phyloP scores from a whole-genome alignment of 2,113 vertebrate species.

The Dipodomys spectabilis region DNA sequence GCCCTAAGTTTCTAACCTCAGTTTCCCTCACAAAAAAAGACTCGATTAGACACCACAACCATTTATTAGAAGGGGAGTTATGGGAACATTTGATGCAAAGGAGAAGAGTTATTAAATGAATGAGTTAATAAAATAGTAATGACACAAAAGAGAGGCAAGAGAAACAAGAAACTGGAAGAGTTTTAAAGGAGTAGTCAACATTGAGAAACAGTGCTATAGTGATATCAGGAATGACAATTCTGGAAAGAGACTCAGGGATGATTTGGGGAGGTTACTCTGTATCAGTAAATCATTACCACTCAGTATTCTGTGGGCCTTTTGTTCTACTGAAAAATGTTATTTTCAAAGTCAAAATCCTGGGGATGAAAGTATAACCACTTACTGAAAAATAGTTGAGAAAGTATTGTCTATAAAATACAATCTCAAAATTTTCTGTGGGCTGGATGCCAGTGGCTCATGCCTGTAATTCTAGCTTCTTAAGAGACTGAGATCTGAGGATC shows the following conservation, averaged over 20 bases:
- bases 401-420: background rate
- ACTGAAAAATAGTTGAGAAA: constrained; percentile 13
- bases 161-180: background rate
- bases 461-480: no score
- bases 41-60: constrained; percentile 15
- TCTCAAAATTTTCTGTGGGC: constrained; percentile 34
- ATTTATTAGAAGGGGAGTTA: background rate
- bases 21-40: background rate
- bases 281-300: background rate
- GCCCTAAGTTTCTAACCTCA: no score
- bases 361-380: constrained; percentile 1
- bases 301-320: constrained; percentile 2
- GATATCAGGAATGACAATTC: background rate
- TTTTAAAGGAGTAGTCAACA: background rate
- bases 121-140: constrained; percentile 1
- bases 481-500: no score
- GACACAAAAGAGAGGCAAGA: constrained; percentile 40
- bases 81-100: background rate
- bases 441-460: no score
- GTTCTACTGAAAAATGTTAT: background rate
- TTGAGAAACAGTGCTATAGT: background rate
- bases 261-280: background rate
- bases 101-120: constrained; percentile 22
- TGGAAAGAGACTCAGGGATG: background rate
- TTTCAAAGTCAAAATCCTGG: constrained; percentile 33